phyloP scores from a whole-genome alignment of 2,888 invertebrate species.

The Hipparchia semele region DNA sequence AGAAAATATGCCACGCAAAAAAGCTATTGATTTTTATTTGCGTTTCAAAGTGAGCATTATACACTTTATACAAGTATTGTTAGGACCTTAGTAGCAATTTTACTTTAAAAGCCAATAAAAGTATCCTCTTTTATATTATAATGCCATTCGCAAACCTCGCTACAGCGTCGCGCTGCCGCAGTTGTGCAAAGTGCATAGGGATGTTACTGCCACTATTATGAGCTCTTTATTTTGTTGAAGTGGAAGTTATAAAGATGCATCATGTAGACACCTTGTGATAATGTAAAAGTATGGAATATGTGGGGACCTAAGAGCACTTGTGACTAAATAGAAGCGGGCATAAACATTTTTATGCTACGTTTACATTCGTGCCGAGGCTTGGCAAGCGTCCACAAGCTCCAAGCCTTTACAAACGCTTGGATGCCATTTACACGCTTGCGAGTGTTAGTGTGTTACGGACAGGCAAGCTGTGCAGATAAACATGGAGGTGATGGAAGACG shows the following conservation, averaged over 20 bases:
- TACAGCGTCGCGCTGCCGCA: constrained; percentile 33
- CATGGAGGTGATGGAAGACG: no score
- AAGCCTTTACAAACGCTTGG: no score
- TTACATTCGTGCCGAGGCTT: no score
- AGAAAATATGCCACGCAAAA: no score
- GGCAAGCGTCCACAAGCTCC: no score
- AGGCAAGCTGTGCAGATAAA: no score
- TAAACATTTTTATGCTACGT: not conserved
- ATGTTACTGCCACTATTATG: constrained; percentile 39
- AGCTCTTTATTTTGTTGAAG: constrained; percentile 34
- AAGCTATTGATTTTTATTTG: no score
- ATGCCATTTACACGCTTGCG: no score
- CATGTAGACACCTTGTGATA: not conserved
- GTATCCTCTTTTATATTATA: constrained; percentile 37
- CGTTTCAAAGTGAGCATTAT: not conserved
- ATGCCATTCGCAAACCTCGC: constrained; percentile 33
- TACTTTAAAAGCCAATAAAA: constrained; percentile 30
- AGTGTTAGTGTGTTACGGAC: no score
- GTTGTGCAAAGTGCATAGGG: constrained; percentile 40
- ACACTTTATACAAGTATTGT: not conserved
- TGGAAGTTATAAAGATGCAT: constrained; percentile 20
- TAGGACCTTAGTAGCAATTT: constrained; percentile 4
- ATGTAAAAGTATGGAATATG: not conserved
- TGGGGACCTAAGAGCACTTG: not conserved
- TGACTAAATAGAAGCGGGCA: not conserved